Percentiles rank a stretch among this genome's conserved stretches.
Conservation (phyloP, 2,888 invertebrate genomes). For the Eremobia ochroleuca region DNA sequence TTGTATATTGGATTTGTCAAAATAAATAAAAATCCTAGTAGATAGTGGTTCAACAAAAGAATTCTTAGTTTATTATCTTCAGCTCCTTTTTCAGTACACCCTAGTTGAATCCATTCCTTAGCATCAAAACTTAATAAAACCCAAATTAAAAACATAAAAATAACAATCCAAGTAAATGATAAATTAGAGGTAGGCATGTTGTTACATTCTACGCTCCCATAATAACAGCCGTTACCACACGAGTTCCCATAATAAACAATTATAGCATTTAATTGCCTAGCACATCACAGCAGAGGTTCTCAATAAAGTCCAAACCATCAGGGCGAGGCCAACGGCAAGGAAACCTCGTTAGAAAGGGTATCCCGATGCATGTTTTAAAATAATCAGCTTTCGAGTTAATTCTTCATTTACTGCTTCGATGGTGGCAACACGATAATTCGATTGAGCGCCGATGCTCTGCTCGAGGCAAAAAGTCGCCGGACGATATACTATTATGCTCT, state of each 20-base stretch:
- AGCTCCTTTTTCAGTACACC: not conserved
- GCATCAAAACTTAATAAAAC: not conserved
- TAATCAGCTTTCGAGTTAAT: slow-evolving; percentile 89
- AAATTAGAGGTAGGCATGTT: slow-evolving; percentile 20
- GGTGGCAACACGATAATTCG: slow-evolving; percentile 85
- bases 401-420: slow-evolving; percentile 90
- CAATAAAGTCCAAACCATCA: slow-evolving; percentile 60
- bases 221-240: slow-evolving; percentile 24
- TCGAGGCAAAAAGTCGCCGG: slow-evolving; percentile 82
- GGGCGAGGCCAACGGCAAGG: slow-evolving; percentile 63
- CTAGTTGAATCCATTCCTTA: not conserved
- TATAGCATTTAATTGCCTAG: slow-evolving; percentile 55
- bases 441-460: slow-evolving; percentile 81
- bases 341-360: slow-evolving; percentile 88
- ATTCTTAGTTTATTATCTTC: not conserved
- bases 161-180: slow-evolving; percentile 11
- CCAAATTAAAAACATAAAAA: slow-evolving; percentile 18
- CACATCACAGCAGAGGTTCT: slow-evolving; percentile 55
- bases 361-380: slow-evolving; percentile 89
- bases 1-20: not conserved
- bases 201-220: slow-evolving; percentile 3
- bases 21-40: not conserved
- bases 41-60: not conserved
- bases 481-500: slow-evolving; percentile 70
- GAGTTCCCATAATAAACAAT: slow-evolving; percentile 54